A percentile compares a stretch with the other conserved stretches of the same genome.
Conservation (phyloP, 2,797 vertebrate species). For the Xenops minutus region DNA sequence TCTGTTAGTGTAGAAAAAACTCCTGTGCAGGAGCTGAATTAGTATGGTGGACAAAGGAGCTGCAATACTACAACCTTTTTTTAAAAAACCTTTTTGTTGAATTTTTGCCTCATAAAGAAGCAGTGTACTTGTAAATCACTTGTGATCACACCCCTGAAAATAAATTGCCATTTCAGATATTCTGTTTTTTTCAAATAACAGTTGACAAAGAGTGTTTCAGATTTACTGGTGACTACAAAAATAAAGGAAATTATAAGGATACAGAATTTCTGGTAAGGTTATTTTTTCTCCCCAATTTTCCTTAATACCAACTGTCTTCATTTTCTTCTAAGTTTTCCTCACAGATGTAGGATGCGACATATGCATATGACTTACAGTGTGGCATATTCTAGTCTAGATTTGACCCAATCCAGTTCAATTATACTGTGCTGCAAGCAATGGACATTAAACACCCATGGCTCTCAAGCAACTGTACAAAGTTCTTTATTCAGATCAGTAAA, state of each 20-base stretch:
- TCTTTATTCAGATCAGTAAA: neutral
- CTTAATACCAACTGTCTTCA: neutral
- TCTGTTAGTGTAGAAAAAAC: neutral
- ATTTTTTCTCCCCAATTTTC: neutral
- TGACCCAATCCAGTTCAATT: neutral
- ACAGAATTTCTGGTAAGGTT: neutral
- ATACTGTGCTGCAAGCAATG: neutral
- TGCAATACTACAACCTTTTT: neutral
- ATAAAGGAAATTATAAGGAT: neutral
- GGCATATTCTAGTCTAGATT: neutral
- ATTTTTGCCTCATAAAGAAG: neutral
- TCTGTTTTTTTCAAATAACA: neutral
- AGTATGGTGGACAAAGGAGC: neutral
- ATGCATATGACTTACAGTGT: accelerated
- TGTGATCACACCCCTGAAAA: neutral
- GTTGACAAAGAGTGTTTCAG: neutral
- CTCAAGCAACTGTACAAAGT: neutral
- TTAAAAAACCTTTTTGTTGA: neutral
- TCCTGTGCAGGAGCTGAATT: neutral
- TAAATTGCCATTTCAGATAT: neutral
- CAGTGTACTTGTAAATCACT: neutral
- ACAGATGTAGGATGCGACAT: neutral
- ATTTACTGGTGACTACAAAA: neutral
- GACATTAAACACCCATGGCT: neutral
- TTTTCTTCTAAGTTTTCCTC: neutral